Conservation (phyloP, 1,140 invertebrate genomes). For the Stegodyphus dumicola region DNA sequence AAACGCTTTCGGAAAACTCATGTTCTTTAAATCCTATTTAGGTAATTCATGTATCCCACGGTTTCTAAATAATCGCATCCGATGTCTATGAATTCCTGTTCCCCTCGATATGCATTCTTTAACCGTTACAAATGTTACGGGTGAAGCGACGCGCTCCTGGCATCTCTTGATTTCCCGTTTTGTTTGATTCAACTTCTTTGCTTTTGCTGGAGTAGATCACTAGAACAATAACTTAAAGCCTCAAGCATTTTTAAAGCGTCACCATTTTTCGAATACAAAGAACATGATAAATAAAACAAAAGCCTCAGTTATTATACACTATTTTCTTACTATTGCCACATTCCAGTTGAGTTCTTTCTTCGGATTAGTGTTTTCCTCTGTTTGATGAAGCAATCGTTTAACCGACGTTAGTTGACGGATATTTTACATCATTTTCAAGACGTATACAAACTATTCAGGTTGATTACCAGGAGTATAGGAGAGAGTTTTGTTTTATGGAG, state of each 20-base stretch:
- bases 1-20: no score
- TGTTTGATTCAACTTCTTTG: not conserved
- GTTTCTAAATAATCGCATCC: no score
- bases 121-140: conserved; percentile 39
- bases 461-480: no score
- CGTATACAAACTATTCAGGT: no score
- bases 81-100: not conserved
- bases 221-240: conserved; percentile 32
- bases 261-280: conserved; percentile 16
- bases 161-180: conserved; percentile 41
- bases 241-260: conserved; percentile 10
- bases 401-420: not conserved
- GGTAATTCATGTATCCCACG: no score
- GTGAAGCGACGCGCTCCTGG: conserved; percentile 8
- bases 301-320: conserved; percentile 17
- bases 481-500: not conserved
- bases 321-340: not conserved
- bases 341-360: not conserved
- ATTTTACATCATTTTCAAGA: not conserved
- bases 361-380: not conserved
- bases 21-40: no score
- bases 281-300: not conserved
- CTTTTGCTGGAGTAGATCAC: conserved; percentile 24
- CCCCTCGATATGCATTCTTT: conserved; percentile 2
- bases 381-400: conserved; percentile 1